Base-by-base conservation (phyloP, 2,888 invertebrate genomes). In the Notodonta ziczac region DNA sequence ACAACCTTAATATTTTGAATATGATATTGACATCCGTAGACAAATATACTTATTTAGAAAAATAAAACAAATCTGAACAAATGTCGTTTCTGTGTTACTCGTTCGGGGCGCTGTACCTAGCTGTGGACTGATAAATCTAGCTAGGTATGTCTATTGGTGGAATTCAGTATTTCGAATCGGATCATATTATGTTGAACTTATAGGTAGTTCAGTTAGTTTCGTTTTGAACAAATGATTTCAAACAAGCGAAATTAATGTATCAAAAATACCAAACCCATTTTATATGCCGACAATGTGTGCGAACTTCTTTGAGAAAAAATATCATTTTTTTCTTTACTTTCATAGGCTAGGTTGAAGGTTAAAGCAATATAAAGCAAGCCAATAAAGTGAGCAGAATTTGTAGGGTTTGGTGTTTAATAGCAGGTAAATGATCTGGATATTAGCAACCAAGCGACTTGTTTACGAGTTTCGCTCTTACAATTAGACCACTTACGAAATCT, bases 261-360 rank as follows among this genome's bases (percentile, higher is more conserved):
- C 65, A 61, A 66, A 63, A 63, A 59, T 53, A 64, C 74, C 76
- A 83, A 82, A 82, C 76, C 73, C 70, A 73, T 66, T 51, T 39
- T 2, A 46, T 60, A 48, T 51, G 50, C 57, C 70, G 48, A 69
- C 77, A n/a, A 7, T 40, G 62, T 67, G 70, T 73, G 24, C 32
- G 64, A 55, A 80, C 70, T 63, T 69, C 1, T 40, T n/a, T 24
- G 12, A 9, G 10, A 10, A 10, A 42, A 42, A 40, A 40, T 2
- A 9, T 40, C 40, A 40, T 5, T 8, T 40, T 40, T 6, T 35
- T 35, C 35, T 4, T 35, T 7, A 35, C 35, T 35, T 35, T 35
- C 35, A 3, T 35, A 35, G 35, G 6, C 5, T 7, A 3, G 35
- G 5, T 35, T 35, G 35, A 35, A 35, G 4, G 35, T 7, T 46